Evolutionary conservation across 2,113 vertebrate genomes (phyloP).

Genomic region (Hydrochoerus hydrochaeris): DNA sequence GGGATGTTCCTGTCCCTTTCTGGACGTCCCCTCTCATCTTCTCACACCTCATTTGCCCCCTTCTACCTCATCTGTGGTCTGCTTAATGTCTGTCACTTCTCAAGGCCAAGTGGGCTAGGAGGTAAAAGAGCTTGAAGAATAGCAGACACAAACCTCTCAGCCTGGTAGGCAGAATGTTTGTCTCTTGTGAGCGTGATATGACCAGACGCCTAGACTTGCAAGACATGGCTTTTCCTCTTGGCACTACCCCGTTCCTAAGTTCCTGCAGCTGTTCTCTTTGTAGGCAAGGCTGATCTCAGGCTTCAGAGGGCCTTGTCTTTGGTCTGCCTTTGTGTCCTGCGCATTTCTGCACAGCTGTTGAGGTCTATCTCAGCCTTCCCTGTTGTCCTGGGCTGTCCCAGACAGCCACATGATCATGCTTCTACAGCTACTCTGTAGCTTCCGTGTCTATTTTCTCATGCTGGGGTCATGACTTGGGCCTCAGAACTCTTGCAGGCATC

Average conservation of each 20-base stretch:
- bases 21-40: neutral
- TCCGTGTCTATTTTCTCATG: neutral
- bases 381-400: neutral
- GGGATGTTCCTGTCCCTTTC: neutral
- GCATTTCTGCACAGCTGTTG: conserved; percentile 37
- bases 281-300: neutral
- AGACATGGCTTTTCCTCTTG: neutral
- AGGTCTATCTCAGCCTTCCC: neutral
- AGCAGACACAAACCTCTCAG: neutral
- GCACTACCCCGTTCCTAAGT: conserved; percentile 25
- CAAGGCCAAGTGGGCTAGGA: neutral
- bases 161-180: neutral
- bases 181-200: neutral
- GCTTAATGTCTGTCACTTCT: neutral
- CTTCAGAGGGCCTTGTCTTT: conserved; percentile 8
- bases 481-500: neutral
- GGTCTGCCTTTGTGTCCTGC: neutral
- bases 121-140: neutral
- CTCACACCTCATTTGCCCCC: conserved; percentile 3
- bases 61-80: conserved; percentile 65
- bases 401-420: neutral
- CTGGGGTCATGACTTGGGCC: too few species aligned
- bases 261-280: conserved; percentile 42
- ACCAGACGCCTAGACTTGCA: neutral
- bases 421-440: neutral